Evolutionary conservation across 2,888 invertebrate genomes (phyloP), one percentile per base, ranked within the genome.

Genomic region (Spialia ferax): DNA sequence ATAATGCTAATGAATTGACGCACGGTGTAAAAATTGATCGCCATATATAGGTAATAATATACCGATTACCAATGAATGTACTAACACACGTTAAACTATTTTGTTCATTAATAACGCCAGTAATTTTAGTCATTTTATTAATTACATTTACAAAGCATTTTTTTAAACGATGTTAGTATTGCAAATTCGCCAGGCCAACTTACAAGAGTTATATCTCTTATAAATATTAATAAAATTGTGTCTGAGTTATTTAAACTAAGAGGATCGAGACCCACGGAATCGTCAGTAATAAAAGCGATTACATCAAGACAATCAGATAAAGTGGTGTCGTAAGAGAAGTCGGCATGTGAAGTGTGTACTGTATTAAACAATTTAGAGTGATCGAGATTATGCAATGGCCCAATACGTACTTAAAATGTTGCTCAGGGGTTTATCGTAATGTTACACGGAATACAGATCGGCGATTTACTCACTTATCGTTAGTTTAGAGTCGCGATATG

Each of bases 361-460:
- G 35, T 59, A 45, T 69, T 81, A 78, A 79, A 79, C 75, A 74
- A 77, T 74, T 81, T 77, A 73, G 78, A 81, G 77, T 82, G 77
- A 82, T 80, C 73, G 69, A 72, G 74, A 77, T 85, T 84, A 82
- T 77, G 80, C 74, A 85, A 86, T 74, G 70, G 68, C 73, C 45
- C 64, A 64, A 63, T 70, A 63, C 64, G 67, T 70, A 73, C 68
- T 75, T 71, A 71, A 74, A 76, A 80, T 81, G 81, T 82, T 68
- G 76, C 71, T 74, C 73, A 71, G 54, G 72, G 64, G 62, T 67
- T 60, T 66, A 73, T 71, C 71, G 75, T 74, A 74, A 71, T 73
- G 71, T 74, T 75, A 72, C 70, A 68, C 69, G 62, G 83, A 78
- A 83, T 84, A 85, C 79, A 80, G 81, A 84, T 82, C 66, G 71